Base-by-base conservation (phyloP, 1,140 invertebrate species). In the Anastrepha ludens region DNA sequence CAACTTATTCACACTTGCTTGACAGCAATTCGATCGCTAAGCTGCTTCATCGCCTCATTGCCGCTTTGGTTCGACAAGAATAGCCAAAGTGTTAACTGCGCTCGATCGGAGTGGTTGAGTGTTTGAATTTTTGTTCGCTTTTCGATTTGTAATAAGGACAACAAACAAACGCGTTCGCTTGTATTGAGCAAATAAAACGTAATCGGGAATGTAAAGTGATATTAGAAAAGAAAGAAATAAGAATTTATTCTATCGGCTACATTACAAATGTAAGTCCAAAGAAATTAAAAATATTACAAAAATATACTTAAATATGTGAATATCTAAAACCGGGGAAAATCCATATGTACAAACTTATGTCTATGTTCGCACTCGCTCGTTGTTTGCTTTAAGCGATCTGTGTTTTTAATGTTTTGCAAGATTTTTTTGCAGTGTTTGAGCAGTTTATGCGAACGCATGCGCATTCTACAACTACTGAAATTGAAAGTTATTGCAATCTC, bases 71-170 rank as follows among this genome's bases (percentile, higher is more conserved):
- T 88, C 44, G 85, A 74, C 55, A 87, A 88, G 86, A 88, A 85
- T 87, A 78, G 78, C 50, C 88, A 89, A 89, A 89, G 88, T 89
- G 87, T 88, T 89, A 86, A 86, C 41, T 87, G 67, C 88, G 55
- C 67, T 88, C 88, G 88, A 89, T 87, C 87, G 86, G 87, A 86
- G 67, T 85, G 88, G 88, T 89, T 89, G 88, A n/a, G 47, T 67
- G 47, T 58, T 88, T 86, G 41, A 17, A 5, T 29, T 85, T 60
- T 64, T 20, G 13, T n/a, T 58, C 64, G 85, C 55, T 86, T 59
- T 41, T 74, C n/a, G 20, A 47, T 29, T 65, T 59, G 41, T 81
- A 81, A 55, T 81, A 55, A 81, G n/a, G 47, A 81, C 47, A 20
- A 55, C 47, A 50, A 81, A 47, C 2, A 81, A 29, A 55, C 50